Conservation (phyloP, 2,888 invertebrate genomes). For the Itoplectis maculator region DNA sequence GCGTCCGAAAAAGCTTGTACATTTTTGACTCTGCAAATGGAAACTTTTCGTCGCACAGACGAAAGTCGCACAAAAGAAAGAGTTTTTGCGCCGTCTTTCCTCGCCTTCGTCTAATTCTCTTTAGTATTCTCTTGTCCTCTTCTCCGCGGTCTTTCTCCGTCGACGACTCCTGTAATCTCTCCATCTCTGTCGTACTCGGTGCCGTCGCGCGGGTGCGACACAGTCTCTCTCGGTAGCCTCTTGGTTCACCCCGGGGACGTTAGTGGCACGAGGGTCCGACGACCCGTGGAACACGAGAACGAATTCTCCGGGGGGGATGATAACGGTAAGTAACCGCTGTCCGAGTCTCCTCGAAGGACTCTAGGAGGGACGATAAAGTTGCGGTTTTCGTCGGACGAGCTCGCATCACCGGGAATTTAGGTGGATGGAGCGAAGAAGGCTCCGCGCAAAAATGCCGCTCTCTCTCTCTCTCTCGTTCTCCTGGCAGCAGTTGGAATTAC, state of each 20-base stretch:
- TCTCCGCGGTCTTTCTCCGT: neutral
- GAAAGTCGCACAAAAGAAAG: too few relatives aligned
- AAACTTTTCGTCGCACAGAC: conserved; percentile 2
- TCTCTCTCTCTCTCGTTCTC: neutral
- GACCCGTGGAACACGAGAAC: conserved; percentile 26
- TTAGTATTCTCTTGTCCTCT: neutral
- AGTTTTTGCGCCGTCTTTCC: neutral
- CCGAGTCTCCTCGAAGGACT: conserved; percentile 27
- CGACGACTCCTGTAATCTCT: neutral
- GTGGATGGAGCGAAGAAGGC: conserved; percentile 3
- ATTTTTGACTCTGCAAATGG: neutral
- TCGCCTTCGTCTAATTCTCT: neutral
- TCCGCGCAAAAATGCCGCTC: neutral
- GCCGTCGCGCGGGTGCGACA: neutral
- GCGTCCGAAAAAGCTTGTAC: neutral
- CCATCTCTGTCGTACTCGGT: conserved; percentile 1
- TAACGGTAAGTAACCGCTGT: conserved; percentile 37
- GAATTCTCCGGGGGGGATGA: conserved; percentile 25
- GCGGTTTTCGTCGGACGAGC: conserved; percentile 11
- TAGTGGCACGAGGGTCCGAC: conserved; percentile 29
- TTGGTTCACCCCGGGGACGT: conserved; percentile 14
- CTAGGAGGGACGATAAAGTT: conserved; percentile 32
- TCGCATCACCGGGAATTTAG: conserved; percentile 18
- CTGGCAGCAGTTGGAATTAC: neutral
- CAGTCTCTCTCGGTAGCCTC: neutral